Conservation (phyloP, 1,140 invertebrate genomes). For the Dendrolimus punctatus region DNA sequence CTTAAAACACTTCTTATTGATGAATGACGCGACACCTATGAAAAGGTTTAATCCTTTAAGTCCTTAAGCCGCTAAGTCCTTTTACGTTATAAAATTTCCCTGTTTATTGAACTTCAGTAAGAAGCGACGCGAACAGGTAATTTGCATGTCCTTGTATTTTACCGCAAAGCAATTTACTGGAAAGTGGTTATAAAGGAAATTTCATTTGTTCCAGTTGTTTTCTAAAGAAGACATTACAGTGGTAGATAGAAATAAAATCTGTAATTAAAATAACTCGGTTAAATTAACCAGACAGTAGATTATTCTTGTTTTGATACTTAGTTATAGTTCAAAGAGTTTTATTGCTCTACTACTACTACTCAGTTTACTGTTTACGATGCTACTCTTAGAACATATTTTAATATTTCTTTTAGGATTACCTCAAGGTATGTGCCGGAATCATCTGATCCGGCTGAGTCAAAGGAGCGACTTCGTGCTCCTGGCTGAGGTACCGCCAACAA, state of each 20-base stretch:
- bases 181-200: conserved; percentile 1
- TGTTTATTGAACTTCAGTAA: too few relatives aligned
- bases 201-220: conserved; percentile 2
- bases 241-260: not conserved
- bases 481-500: conserved; percentile 78
- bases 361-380: too few relatives aligned
- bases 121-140: not conserved
- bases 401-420: conserved; percentile 21
- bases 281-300: not conserved
- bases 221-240: not conserved
- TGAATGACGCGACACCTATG: too few relatives aligned
- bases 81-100: too few relatives aligned
- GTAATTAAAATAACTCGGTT: not conserved
- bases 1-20: too few relatives aligned
- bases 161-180: not conserved
- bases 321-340: too few relatives aligned
- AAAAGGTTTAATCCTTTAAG: too few relatives aligned
- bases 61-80: too few relatives aligned
- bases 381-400: too few relatives aligned
- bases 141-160: conserved; percentile 1
- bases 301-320: not conserved
- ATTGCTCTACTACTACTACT: too few relatives aligned
- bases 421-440: conserved; percentile 78
- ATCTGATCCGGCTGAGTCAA: conserved; percentile 81
- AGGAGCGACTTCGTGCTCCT: conserved; percentile 80